Percentiles rank a stretch among this genome's conserved stretches.
phyloP scores from a whole-genome alignment of 2,113 vertebrate species.

The Cinclus cinclus region DNA sequence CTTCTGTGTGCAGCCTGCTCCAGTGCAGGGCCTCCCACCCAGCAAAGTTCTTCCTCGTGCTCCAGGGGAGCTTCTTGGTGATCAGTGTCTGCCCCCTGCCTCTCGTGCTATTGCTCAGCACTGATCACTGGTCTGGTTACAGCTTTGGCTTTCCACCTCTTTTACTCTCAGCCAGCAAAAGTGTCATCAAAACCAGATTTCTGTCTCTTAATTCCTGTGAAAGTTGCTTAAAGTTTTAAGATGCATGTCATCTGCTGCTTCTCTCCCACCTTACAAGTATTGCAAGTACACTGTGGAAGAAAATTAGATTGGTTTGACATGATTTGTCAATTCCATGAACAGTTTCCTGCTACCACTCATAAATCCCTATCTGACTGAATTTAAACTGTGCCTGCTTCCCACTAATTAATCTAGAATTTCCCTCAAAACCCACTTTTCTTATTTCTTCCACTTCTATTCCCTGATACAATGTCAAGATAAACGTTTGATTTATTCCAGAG shows the following conservation, averaged over 20 bases:
- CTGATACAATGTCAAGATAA: not conserved
- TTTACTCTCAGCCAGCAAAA: not conserved
- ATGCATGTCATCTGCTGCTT: not conserved
- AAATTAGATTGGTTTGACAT: not conserved
- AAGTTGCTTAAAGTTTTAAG: not conserved
- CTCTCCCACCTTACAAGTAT: not conserved
- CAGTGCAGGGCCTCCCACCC: not conserved
- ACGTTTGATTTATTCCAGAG: not conserved
- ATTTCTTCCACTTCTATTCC: not conserved
- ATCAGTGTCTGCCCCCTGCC: not conserved
- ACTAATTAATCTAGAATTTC: not conserved
- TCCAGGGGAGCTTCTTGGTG: not conserved
- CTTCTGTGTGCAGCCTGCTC: not conserved
- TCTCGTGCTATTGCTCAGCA: not conserved
- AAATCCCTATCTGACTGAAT: not conserved
- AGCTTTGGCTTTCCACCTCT: not conserved
- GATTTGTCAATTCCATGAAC: not conserved
- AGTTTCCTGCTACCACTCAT: not conserved
- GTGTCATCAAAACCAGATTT: not conserved
- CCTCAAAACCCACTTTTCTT: not conserved
- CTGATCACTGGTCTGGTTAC: not conserved
- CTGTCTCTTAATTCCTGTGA: fast-evolving
- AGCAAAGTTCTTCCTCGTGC: not conserved
- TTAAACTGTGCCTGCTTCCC: not conserved
- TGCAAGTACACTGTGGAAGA: not conserved